A percentile compares a stretch with the other conserved stretches of the same genome.
phyloP scores from a whole-genome alignment of 2,113 vertebrate genomes.

The Ptyas mucosa region DNA sequence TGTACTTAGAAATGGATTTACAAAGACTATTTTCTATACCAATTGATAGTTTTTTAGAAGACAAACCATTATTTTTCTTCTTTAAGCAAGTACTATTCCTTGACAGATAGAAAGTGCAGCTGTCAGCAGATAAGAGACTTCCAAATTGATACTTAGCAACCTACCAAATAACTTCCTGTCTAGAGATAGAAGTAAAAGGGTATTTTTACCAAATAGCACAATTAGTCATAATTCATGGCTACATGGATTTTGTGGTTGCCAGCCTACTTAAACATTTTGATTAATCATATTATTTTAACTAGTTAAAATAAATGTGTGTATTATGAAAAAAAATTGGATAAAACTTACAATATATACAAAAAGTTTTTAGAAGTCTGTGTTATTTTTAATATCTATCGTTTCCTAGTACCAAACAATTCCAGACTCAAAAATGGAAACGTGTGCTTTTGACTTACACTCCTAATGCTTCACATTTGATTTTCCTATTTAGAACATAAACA shows the following conservation, averaged over 20 bases:
- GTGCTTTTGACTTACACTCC: background rate
- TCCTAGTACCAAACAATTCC: background rate
- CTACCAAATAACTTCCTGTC: background rate
- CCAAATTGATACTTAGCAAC: background rate
- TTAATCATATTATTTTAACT: background rate
- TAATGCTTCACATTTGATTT: background rate
- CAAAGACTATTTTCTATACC: slow-evolving; percentile 36
- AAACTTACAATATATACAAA: background rate
- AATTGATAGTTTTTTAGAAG: slow-evolving; percentile 21
- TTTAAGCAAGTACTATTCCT: slow-evolving; percentile 22
- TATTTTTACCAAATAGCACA: background rate
- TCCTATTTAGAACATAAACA: background rate
- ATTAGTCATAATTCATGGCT: background rate
- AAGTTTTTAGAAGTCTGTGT: background rate
- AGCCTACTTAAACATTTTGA: background rate
- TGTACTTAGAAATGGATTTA: slow-evolving; percentile 8
- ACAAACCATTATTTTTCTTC: background rate
- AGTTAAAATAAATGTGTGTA: background rate
- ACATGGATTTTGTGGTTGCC: background rate
- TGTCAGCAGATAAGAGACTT: slow-evolving; percentile 1
- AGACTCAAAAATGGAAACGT: background rate
- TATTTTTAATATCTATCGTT: background rate
- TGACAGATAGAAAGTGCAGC: background rate
- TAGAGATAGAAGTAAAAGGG: background rate
- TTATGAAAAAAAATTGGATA: background rate